Evolutionary conservation across 2,888 invertebrate species (phyloP), one percentile per base, ranked within the genome.

Genomic region (Abrostola tripartita): DNA sequence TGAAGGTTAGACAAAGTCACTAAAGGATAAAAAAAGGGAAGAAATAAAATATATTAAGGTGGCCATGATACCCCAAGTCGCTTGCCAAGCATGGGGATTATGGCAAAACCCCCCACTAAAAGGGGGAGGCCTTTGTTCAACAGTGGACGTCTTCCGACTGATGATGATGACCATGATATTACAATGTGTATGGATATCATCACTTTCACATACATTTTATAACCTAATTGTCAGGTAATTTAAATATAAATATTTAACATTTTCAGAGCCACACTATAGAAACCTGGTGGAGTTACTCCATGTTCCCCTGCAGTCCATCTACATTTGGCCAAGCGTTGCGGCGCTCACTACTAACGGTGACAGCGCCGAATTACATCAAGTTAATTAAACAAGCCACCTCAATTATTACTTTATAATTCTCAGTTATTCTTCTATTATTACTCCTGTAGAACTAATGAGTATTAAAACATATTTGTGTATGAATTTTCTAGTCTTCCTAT

Each of bases 201-300:
- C n/a, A n/a, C n/a, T n/a, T n/a, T n/a, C n/a, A n/a, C n/a, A n/a
- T n/a, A n/a, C n/a, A n/a, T n/a, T n/a, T n/a, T n/a, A n/a, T n/a
- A n/a, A n/a, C n/a, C n/a, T n/a, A n/a, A n/a, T n/a, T n/a, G n/a
- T n/a, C n/a, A n/a, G n/a, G n/a, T n/a, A n/a, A n/a, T n/a, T n/a
- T n/a, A n/a, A n/a, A 42, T 42, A n/a, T 55, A 8, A 67, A 57
- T 55, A 5, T 41, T 70, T 53, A 75, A 73, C 40, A n/a, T 51
- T 96, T 96, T 24, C 95, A 98, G 98, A 98, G 91, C 96, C 97
- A 60, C 96, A 97, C 91, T 98, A 97, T 88, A 96, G 97, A 77
- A 96, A 97, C 92, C 95, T 98, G 83, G 96, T 98, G 81, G 98
- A 98, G 92, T 92, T 98, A 67, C 95, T 98, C 52, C 98, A 98